These are phyloP conservation scores for Polyergus mexicanus DNA, from an alignment of 1,140 invertebrate species.

Conservation along the genomic window DNA sequence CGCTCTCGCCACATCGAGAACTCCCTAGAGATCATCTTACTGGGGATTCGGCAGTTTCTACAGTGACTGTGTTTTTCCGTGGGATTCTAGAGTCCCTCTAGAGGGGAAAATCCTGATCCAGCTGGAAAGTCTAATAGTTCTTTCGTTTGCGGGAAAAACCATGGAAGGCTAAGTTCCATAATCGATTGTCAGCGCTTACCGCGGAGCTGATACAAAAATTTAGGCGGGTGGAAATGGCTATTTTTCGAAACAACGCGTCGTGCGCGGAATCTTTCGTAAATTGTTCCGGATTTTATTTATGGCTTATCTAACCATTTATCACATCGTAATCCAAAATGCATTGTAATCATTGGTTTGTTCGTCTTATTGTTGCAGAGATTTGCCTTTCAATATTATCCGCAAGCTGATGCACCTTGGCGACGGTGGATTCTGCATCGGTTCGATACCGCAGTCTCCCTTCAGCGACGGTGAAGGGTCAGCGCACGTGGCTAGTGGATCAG, in stretches of 20 bases:
- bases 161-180: constrained; percentile 19
- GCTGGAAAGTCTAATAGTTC: constrained; percentile 29
- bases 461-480: constrained; percentile 36
- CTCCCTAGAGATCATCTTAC: constrained; percentile 9
- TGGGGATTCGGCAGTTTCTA: constrained; percentile 59
- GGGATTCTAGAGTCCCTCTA: constrained; percentile 36
- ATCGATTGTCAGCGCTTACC: constrained; percentile 43
- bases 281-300: neutral
- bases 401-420: constrained; percentile 40
- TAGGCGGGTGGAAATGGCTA: constrained; percentile 1
- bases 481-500: constrained; percentile 5
- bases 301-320: constrained; percentile 15
- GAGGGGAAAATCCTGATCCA: constrained; percentile 12
- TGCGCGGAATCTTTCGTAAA: neutral
- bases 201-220: constrained; percentile 32
- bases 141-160: constrained; percentile 32
- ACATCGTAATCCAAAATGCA: neutral
- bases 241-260: neutral
- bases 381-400: neutral
- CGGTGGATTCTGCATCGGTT: constrained; percentile 17
- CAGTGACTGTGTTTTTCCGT: constrained; percentile 64
- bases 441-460: constrained; percentile 34
- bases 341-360: constrained; percentile 11
- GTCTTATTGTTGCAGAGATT: constrained; percentile 46
- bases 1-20: neutral